phyloP scores from a whole-genome alignment of 2,797 vertebrate species.

The Hoplostethus atlanticus region DNA sequence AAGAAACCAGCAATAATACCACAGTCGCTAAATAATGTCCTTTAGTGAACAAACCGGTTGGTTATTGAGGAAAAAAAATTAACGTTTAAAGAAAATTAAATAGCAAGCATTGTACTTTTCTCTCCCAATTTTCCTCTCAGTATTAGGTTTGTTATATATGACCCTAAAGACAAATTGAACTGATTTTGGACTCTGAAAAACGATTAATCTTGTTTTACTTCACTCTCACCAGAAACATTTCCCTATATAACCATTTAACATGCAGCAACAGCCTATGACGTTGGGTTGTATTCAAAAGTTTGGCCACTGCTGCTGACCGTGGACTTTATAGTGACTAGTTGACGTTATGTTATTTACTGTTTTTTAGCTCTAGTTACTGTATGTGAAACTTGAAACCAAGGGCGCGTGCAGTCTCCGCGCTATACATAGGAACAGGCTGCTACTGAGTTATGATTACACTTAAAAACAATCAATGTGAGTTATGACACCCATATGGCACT shows the following conservation, averaged over 20 bases:
- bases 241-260: not conserved
- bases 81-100: too few relatives aligned
- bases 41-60: too few relatives aligned
- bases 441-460: constrained; percentile 6
- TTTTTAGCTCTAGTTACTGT: not conserved
- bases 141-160: too few relatives aligned
- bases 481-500: constrained; percentile 21
- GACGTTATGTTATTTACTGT: not conserved
- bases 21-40: constrained; percentile 44
- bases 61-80: too few relatives aligned
- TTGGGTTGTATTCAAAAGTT: not conserved
- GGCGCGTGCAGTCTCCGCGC: constrained; percentile 1
- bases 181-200: not conserved
- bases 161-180: not conserved
- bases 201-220: not conserved
- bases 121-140: too few relatives aligned
- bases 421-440: not conserved
- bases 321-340: too few relatives aligned
- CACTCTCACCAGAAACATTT: not conserved
- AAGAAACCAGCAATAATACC: constrained; percentile 58
- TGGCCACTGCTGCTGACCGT: not conserved
- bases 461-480: constrained; percentile 41
- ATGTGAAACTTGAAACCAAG: not conserved
- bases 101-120: too few relatives aligned
- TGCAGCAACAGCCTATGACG: not conserved